These are phyloP conservation scores for Phanerotoma sp. DNA, from an alignment of 2,888 invertebrate species.

Conservation along the genomic window DNA sequence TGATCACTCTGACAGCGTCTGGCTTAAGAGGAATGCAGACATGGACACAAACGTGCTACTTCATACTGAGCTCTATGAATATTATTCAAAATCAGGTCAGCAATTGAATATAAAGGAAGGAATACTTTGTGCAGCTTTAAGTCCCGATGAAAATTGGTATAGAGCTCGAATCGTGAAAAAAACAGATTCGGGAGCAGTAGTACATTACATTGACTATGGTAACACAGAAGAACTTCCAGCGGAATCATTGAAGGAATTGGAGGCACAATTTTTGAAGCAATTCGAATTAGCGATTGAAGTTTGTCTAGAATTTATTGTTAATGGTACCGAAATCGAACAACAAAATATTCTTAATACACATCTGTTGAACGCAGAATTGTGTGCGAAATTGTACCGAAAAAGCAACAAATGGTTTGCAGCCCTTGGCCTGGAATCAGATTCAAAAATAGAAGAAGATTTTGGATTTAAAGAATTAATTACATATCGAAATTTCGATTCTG, in stretches of 20 bases:
- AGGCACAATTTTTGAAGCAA: constrained; percentile 45
- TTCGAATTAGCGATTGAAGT: constrained; percentile 49
- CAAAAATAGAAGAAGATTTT: constrained; percentile 51
- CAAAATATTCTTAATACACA: constrained; percentile 44
- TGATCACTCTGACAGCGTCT: constrained; percentile 64
- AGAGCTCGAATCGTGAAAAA: constrained; percentile 62
- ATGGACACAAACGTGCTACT: constrained; percentile 57
- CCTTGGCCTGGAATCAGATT: constrained; percentile 38
- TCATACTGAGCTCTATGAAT: constrained; percentile 62
- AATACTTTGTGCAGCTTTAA: constrained; percentile 65
- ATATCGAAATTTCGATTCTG: constrained; percentile 41
- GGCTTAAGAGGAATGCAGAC: constrained; percentile 63
- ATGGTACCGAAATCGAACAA: constrained; percentile 58
- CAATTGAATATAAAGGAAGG: constrained; percentile 57
- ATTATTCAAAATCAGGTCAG: constrained; percentile 61
- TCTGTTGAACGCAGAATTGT: constrained; percentile 59
- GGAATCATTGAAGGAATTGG: constrained; percentile 56
- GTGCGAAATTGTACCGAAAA: constrained; percentile 61
- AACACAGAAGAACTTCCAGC: constrained; percentile 64
- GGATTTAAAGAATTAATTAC: constrained; percentile 33
- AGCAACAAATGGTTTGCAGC: constrained; percentile 63
- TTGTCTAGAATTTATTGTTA: constrained; percentile 42
- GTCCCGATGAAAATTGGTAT: constrained; percentile 71
- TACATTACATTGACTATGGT: constrained; percentile 72
- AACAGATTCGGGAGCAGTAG: constrained; percentile 57